phyloP scores from a whole-genome alignment of 2,113 vertebrate genomes.

The Hystrix brachyura region DNA sequence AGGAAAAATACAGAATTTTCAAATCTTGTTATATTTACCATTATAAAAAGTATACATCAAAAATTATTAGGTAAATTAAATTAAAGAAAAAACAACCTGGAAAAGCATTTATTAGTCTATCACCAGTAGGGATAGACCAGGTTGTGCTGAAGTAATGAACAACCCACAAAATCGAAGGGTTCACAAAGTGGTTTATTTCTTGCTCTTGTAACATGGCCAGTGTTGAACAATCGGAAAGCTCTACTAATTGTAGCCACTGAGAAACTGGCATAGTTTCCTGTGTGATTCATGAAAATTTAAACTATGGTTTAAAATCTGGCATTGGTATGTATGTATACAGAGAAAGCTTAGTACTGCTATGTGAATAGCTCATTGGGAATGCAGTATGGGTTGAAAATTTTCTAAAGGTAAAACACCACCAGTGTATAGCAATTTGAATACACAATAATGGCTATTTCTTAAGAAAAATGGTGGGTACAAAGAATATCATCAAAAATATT shows the following conservation, averaged over 20 bases:
- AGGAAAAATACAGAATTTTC: not conserved
- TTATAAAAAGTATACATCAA: not conserved
- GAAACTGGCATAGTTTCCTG: not conserved
- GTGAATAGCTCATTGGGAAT: not conserved
- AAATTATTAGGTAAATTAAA: not conserved
- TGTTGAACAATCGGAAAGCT: not conserved
- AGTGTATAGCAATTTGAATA: not conserved
- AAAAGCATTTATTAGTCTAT: not conserved
- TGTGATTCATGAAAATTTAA: not conserved
- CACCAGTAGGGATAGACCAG: not conserved
- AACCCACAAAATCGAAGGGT: not conserved
- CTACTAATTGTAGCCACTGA: not conserved
- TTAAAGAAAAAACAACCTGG: not conserved
- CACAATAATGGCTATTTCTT: not conserved
- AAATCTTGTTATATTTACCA: not conserved
- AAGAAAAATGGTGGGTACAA: not conserved
- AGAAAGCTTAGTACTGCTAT: not conserved
- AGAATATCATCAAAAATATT: not conserved
- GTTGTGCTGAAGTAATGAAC: not conserved
- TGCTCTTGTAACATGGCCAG: not conserved
- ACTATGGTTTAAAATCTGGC: not conserved
- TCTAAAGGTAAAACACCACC: not conserved
- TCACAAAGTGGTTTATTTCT: not conserved
- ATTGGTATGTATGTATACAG: not conserved
- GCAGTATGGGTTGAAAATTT: not conserved